Evolutionary conservation across 1,140 invertebrate species (phyloP).

Genomic region (Leguminivora glycinivorella): DNA sequence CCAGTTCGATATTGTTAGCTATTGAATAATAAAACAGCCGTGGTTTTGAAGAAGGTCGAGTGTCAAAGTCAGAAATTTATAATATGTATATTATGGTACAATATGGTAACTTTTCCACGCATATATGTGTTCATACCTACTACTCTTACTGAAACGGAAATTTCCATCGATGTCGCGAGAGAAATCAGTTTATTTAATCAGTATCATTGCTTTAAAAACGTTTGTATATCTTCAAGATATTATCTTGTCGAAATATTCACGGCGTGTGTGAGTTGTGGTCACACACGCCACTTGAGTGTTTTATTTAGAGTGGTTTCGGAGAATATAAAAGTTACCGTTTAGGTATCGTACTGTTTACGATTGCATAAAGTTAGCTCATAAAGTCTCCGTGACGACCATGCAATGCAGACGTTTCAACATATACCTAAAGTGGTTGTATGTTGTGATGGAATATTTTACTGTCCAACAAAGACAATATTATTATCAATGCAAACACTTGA

Average conservation of each 20-base stretch:
- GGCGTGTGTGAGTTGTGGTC: too few relatives aligned
- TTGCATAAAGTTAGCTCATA: conserved; percentile 25
- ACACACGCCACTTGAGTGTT: neutral
- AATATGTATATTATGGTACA: too few relatives aligned
- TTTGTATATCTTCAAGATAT: too few relatives aligned
- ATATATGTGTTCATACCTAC: neutral
- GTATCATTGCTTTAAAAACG: too few relatives aligned
- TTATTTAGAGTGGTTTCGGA: too few relatives aligned
- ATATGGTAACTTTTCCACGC: neutral
- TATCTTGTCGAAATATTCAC: too few relatives aligned
- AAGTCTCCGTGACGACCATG: neutral
- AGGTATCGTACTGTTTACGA: conserved; percentile 7
- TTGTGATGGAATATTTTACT: conserved; percentile 12
- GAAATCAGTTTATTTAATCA: too few relatives aligned
- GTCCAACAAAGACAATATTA: conserved; percentile 2
- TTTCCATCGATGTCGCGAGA: neutral
- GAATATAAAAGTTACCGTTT: neutral
- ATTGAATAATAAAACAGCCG: neutral
- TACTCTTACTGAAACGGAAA: neutral
- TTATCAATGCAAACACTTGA: conserved; percentile 4
- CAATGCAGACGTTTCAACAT: conserved; percentile 1
- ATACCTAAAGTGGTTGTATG: neutral
- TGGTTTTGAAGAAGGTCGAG: neutral
- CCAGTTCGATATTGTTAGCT: neutral
- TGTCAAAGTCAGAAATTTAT: neutral